phyloP scores from a whole-genome alignment of 2,888 invertebrate species.

The Copidosoma aretas region DNA sequence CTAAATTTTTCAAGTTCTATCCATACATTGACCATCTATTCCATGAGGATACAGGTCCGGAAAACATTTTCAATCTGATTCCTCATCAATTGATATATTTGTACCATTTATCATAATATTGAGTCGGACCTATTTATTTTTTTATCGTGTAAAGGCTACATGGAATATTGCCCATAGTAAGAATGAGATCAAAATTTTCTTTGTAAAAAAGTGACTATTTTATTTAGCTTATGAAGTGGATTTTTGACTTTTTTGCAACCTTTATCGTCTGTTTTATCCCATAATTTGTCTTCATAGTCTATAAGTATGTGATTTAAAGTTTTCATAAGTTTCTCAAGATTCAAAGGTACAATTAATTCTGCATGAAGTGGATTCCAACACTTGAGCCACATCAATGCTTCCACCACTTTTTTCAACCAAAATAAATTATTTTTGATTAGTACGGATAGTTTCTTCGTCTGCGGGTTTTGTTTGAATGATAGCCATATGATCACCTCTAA shows the following conservation, averaged over 20 bases:
- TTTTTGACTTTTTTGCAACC: not conserved
- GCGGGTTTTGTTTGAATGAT: too few relatives aligned
- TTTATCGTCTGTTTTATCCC: not conserved
- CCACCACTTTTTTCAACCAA: conserved; percentile 39
- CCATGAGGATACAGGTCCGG: conserved; percentile 44
- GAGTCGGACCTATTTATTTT: conserved; percentile 40
- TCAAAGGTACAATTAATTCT: too few relatives aligned
- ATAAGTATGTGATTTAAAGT: too few relatives aligned
- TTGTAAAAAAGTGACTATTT: too few relatives aligned
- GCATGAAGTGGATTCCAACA: too few relatives aligned
- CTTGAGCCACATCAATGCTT: too few relatives aligned
- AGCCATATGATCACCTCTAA: too few relatives aligned
- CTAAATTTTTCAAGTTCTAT: not conserved
- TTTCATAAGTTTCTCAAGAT: too few relatives aligned
- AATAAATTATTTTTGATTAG: conserved; percentile 51
- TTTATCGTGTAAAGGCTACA: conserved; percentile 42
- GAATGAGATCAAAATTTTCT: conserved; percentile 13
- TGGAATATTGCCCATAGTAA: conserved; percentile 37
- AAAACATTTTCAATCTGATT: conserved; percentile 44
- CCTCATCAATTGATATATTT: conserved; percentile 41
- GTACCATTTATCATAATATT: conserved; percentile 44
- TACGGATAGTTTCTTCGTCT: too few relatives aligned
- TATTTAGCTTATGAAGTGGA: not conserved
- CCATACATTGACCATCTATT: conserved; percentile 41
- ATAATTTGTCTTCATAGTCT: not conserved